Conservation (phyloP, 1,140 invertebrate species). For the Lethrus apterus region DNA sequence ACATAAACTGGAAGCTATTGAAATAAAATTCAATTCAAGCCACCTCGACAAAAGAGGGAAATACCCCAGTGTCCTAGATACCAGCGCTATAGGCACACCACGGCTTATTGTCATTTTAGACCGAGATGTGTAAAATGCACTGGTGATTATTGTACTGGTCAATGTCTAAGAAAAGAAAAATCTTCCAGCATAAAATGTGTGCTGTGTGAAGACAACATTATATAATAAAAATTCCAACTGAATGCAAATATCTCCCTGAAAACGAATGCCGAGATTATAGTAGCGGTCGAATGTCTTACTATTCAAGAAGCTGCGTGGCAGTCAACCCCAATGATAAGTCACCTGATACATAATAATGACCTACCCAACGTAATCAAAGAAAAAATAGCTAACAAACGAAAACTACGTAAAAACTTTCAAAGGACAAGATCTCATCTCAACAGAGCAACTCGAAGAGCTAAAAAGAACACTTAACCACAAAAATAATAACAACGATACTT, state of each 20-base stretch:
- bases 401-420: too few species aligned
- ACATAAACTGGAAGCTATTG: too few species aligned
- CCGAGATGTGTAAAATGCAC: slow-evolving; percentile 36
- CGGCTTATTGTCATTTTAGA: slow-evolving; percentile 28
- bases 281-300: neutral
- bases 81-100: slow-evolving; percentile 37
- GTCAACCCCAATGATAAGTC: too few species aligned
- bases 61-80: slow-evolving; percentile 34
- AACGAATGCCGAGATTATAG: neutral
- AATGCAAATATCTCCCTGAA: neutral
- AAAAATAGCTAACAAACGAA: too few species aligned
- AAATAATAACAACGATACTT: too few species aligned
- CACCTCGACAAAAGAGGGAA: slow-evolving; percentile 23
- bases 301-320: neutral
- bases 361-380: too few species aligned
- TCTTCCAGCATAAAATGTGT: neutral
- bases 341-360: too few species aligned
- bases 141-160: neutral
- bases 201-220: neutral
- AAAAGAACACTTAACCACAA: too few species aligned
- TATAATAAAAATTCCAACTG: neutral
- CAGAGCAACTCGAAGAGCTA: too few species aligned
- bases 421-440: too few species aligned
- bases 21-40: too few species aligned
- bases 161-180: neutral